Conservation (phyloP, 2,797 vertebrate species). For the Galaxias olidus region DNA sequence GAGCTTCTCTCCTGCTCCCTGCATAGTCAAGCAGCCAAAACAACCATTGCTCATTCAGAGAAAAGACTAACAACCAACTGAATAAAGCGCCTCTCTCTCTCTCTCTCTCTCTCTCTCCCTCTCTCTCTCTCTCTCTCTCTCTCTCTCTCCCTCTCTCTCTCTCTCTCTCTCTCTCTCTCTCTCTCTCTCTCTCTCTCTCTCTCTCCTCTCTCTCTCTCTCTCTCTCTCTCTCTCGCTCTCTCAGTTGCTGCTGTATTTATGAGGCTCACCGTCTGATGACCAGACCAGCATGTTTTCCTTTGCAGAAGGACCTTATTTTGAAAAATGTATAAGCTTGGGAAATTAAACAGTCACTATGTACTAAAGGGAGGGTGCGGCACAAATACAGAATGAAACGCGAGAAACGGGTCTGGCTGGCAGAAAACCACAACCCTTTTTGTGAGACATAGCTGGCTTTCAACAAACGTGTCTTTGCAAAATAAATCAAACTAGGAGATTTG, state of each 20-base stretch:
- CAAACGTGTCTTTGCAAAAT: slow-evolving; percentile 61
- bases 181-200: background rate
- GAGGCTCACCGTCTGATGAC: slow-evolving; percentile 27
- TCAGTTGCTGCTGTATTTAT: slow-evolving; percentile 20
- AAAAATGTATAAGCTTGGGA: slow-evolving; percentile 37
- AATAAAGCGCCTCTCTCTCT: no score
- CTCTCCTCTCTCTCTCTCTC: background rate
- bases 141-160: background rate
- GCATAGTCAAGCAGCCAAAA: slow-evolving; percentile 12
- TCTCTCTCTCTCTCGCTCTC: slow-evolving; percentile 1
- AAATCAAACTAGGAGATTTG: slow-evolving; percentile 63
- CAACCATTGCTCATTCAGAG: slow-evolving; percentile 6
- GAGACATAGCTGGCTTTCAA: slow-evolving; percentile 62
- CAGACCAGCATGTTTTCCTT: slow-evolving; percentile 27
- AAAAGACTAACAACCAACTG: slow-evolving; percentile 4
- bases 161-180: background rate
- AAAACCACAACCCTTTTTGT: slow-evolving; percentile 47
- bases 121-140: slow-evolving; percentile 1
- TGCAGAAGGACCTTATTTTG: slow-evolving; percentile 27
- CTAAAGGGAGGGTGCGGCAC: slow-evolving; percentile 29
- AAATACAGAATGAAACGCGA: slow-evolving; percentile 5
- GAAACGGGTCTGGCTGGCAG: slow-evolving; percentile 30
- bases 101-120: background rate
- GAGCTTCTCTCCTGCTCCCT: background rate
- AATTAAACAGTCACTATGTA: slow-evolving; percentile 36